Evolutionary conservation across 1,140 invertebrate genomes (phyloP).

Genomic region (Neodiprion fabricii): DNA sequence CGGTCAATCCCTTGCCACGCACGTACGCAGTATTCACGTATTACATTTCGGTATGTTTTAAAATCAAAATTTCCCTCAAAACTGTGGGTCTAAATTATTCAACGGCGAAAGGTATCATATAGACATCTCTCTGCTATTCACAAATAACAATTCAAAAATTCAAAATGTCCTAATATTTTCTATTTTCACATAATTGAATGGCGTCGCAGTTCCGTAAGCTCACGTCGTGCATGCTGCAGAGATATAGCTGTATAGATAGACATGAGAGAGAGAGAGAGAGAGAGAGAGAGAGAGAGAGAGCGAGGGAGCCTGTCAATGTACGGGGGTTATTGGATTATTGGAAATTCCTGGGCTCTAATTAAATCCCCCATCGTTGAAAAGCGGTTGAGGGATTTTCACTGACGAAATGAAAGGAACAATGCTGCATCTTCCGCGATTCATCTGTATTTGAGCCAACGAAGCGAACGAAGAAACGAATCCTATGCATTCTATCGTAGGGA

Average conservation of each 20-base stretch:
- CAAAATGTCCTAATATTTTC: background rate
- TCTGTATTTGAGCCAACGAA: background rate
- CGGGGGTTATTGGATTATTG: slow-evolving; percentile 18
- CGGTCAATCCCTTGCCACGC: background rate
- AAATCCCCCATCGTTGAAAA: background rate
- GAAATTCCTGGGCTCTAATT: slow-evolving; percentile 14
- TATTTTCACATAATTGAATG: background rate
- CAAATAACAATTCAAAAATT: background rate
- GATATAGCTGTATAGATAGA: no score
- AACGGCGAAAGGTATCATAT: background rate
- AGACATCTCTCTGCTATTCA: background rate
- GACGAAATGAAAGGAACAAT: background rate
- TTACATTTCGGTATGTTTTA: no score
- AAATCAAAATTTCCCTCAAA: no score
- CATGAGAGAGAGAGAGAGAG: no score
- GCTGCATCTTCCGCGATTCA: background rate
- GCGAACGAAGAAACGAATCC: background rate
- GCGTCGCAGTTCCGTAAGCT: background rate
- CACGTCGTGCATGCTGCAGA: background rate
- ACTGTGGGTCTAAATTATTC: background rate
- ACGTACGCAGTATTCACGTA: no score
- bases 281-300: no score
- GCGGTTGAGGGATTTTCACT: background rate
- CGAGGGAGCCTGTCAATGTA: background rate
- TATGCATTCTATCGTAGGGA: background rate